Evolutionary conservation across 2,113 vertebrate genomes (phyloP), one percentile per base, ranked within the genome.

Genomic region (Tiliqua scincoides): DNA sequence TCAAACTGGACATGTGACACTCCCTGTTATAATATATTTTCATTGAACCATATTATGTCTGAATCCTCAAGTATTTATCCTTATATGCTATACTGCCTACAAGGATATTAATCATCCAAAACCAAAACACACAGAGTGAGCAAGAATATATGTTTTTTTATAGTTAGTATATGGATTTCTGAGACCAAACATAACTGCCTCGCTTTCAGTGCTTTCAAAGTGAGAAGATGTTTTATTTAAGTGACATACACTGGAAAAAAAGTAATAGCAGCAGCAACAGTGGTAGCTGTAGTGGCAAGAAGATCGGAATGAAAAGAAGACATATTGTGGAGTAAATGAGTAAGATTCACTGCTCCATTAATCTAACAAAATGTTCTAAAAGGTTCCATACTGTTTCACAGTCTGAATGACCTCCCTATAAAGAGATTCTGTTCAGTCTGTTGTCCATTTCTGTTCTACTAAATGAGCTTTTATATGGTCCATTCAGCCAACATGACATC

Each of bases 391-490:
- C 35, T 71, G 27, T 40, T 71, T 68, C 67, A 32, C 61, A 43
- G 20, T 77, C 63, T 68, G 65, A 61, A 63, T 73, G 8, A 80
- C 30, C 59, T 74, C 59, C 32, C 20, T 6, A 14, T 72, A 62
- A 48, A 85, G 32, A 35, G 30, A 27, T 79, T 62, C 2, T 35
- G 40, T n/a, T 59, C 27, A 57, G n/a, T 77, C 6, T 25, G 37
- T 72, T 72, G 48, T 57, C 83, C 63, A 72, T 85, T 83, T 73
- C 54, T 40, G 7, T 62, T 83, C 67, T 9, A 43, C 27, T 83
- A 73, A 73, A 73, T 83, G 70, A 73, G 32, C 23, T 83, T 61
- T 72, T 61, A 62, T 73, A 83, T n/a, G 68, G 61, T 59, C 4
- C 67, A 30, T 61, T 35, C 27, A 40, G 54, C 17, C 52, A 70